phyloP scores from a whole-genome alignment of 2,888 invertebrate species.

The Tanypteryx hageni region DNA sequence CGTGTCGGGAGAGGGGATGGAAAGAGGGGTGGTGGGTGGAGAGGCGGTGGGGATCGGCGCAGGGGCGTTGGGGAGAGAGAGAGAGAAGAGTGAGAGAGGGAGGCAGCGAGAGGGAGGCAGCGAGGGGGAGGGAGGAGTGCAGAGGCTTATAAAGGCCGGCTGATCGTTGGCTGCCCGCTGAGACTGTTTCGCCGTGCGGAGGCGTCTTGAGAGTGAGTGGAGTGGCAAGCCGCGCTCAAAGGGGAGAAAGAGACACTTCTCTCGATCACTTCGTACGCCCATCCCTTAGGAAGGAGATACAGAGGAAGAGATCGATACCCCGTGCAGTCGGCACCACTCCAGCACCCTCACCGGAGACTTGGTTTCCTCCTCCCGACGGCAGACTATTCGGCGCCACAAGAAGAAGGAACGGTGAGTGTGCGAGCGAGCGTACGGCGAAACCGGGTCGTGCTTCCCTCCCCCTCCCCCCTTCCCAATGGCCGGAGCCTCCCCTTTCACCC shows the following conservation, averaged over 20 bases:
- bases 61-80: slow-evolving; percentile 31
- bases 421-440: neutral
- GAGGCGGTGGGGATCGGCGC: slow-evolving; percentile 28
- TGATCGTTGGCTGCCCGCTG: slow-evolving; percentile 31
- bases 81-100: neutral
- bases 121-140: neutral
- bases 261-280: neutral
- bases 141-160: slow-evolving; percentile 5
- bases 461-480: neutral
- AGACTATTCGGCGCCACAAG: neutral
- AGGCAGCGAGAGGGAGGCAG: neutral
- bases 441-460: neutral
- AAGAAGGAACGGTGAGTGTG: neutral
- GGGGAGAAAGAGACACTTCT: neutral
- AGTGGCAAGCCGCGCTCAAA: neutral
- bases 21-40: slow-evolving; percentile 25
- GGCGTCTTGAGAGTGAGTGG: slow-evolving; percentile 28
- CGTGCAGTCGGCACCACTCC: neutral
- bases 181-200: slow-evolving; percentile 29
- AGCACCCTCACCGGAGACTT: neutral
- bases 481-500: too few species aligned
- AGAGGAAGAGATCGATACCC: neutral
- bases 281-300: neutral
- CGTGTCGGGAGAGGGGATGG: neutral
- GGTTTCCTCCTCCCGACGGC: neutral